These are phyloP conservation scores for Coelogynopora nodosa DNA, from an alignment of 2,888 invertebrate species.

Conservation along the genomic window DNA sequence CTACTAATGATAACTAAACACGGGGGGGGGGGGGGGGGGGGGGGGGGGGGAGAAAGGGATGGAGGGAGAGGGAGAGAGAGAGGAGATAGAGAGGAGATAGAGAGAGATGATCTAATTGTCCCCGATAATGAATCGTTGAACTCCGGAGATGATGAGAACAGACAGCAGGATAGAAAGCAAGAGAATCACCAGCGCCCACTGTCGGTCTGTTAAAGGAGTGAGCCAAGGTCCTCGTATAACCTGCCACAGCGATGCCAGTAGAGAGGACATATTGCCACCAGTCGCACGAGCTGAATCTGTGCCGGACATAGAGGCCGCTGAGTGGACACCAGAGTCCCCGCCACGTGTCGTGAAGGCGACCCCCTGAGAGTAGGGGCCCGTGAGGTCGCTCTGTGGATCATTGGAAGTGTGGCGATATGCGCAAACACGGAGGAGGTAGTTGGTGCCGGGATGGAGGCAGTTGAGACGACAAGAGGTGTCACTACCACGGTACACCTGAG, in stretches of 20 bases:
- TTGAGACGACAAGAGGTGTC: constrained; percentile 64
- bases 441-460: constrained; percentile 72
- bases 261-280: not conserved
- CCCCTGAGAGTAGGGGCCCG: constrained; percentile 59
- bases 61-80: too few species aligned
- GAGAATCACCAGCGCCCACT: constrained; percentile 69
- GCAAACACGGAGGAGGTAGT: constrained; percentile 75
- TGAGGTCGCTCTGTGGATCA: not conserved
- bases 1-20: too few species aligned
- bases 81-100: too few species aligned
- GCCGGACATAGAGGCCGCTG: constrained; percentile 46
- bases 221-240: constrained; percentile 48
- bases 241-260: not conserved
- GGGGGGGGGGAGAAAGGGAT: too few species aligned
- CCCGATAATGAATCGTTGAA: constrained; percentile 62
- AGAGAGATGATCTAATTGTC: not conserved
- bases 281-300: not conserved
- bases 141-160: constrained; percentile 67
- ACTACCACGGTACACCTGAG: constrained; percentile 64
- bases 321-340: constrained; percentile 51
- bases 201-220: constrained; percentile 65
- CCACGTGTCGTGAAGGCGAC: constrained; percentile 66
- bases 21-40: too few species aligned
- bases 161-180: constrained; percentile 67
- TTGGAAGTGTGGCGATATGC: constrained; percentile 58